Percentiles rank a stretch among this genome's conserved stretches.
phyloP scores from a whole-genome alignment of 2,113 vertebrate genomes.

The Dermatemys mawii region DNA sequence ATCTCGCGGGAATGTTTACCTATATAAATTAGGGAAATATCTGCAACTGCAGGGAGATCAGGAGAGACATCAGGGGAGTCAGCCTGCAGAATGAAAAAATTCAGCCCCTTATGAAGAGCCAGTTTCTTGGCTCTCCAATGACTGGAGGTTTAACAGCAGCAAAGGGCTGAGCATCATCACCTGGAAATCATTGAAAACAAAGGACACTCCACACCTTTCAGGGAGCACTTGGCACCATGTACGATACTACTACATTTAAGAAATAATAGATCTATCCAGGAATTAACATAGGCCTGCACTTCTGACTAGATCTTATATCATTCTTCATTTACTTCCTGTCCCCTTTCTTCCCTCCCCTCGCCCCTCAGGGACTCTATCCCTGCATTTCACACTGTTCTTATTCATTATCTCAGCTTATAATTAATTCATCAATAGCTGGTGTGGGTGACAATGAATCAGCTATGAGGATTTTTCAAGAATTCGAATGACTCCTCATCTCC shows the following conservation, averaged over 20 bases:
- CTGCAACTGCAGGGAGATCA: background rate
- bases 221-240: background rate
- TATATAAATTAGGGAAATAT: background rate
- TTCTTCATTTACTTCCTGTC: background rate
- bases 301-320: background rate
- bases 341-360: background rate
- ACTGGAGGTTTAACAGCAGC: fast-evolving
- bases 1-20: background rate
- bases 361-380: background rate
- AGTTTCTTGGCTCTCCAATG: background rate
- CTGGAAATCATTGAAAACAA: background rate
- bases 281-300: fast-evolving
- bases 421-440: conserved; percentile 30
- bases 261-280: background rate
- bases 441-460: conserved; percentile 18
- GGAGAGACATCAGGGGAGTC: background rate
- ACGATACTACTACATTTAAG: background rate
- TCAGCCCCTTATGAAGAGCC: background rate
- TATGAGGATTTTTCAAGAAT: background rate
- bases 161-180: background rate
- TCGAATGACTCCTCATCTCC: background rate
- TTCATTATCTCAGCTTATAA: background rate
- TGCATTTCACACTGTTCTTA: background rate
- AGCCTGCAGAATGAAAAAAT: background rate
- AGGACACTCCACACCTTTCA: background rate